Evolutionary conservation across 2,888 invertebrate species (phyloP).

Genomic region (Sisyra nigra): DNA sequence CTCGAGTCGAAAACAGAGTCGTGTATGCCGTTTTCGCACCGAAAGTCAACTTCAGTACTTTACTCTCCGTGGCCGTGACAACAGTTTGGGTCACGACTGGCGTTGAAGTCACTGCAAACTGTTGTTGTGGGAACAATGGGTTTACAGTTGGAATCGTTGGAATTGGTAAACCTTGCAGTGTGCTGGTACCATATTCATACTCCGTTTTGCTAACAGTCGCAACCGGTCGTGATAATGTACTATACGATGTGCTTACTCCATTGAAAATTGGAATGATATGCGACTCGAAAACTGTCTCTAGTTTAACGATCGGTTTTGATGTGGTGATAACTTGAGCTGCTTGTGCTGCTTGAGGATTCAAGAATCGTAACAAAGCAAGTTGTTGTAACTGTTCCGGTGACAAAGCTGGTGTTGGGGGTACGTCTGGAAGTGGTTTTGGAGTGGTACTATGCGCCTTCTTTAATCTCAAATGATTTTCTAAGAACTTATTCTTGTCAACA

Average conservation of each 20-base stretch:
- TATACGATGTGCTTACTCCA: slow-evolving; percentile 56
- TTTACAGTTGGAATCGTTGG: slow-evolving; percentile 26
- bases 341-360: slow-evolving; percentile 42
- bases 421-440: slow-evolving; percentile 21
- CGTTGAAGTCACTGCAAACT: slow-evolving; percentile 61
- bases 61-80: slow-evolving; percentile 63
- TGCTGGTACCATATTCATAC: slow-evolving; percentile 60
- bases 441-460: slow-evolving; percentile 26
- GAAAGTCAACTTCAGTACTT: slow-evolving; percentile 70
- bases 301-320: slow-evolving; percentile 56
- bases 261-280: slow-evolving; percentile 65
- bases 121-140: slow-evolving; percentile 41
- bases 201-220: slow-evolving; percentile 67
- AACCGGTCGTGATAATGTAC: slow-evolving; percentile 63
- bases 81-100: slow-evolving; percentile 67
- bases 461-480: slow-evolving; percentile 34
- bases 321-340: slow-evolving; percentile 59
- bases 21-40: slow-evolving; percentile 84
- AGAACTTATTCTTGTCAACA: slow-evolving; percentile 43
- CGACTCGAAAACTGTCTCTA: slow-evolving; percentile 68
- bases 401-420: slow-evolving; percentile 34
- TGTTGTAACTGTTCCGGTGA: slow-evolving; percentile 60
- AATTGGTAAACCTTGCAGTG: slow-evolving; percentile 36
- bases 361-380: slow-evolving; percentile 50
- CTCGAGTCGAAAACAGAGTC: slow-evolving; percentile 66